phyloP scores from a whole-genome alignment of 2,797 vertebrate species.

The Meriones psammophilus region DNA sequence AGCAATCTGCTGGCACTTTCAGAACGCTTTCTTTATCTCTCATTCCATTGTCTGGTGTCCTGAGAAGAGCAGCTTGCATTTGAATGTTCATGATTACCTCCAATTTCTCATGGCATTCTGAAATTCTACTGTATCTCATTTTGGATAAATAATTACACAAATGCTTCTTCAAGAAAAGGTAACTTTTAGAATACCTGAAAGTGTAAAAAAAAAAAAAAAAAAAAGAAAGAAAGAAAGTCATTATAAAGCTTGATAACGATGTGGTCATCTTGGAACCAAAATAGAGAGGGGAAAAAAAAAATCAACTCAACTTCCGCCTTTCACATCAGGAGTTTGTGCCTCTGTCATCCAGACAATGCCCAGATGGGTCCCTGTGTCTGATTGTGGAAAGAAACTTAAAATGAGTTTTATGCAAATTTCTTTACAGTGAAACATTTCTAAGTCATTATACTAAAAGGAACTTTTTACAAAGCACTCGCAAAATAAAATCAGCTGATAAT shows the following conservation, averaged over 20 bases:
- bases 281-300: conserved; percentile 48
- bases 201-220: not conserved
- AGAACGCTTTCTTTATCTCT: conserved; percentile 66
- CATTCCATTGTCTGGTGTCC: conserved; percentile 68
- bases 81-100: conserved; percentile 74
- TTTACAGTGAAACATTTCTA: conserved; percentile 76
- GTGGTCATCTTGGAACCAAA: conserved; percentile 75
- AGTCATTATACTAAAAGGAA: conserved; percentile 78
- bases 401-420: conserved; percentile 83
- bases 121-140: conserved; percentile 73
- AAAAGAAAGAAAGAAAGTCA: not conserved
- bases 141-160: conserved; percentile 83
- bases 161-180: conserved; percentile 55
- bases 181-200: conserved; percentile 66
- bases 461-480: conserved; percentile 78
- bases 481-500: conserved; percentile 78
- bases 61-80: conserved; percentile 46
- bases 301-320: conserved; percentile 57
- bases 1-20: conserved; percentile 9
- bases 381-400: conserved; percentile 79
- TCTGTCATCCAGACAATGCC: conserved; percentile 74
- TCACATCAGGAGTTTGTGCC: conserved; percentile 70
- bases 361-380: conserved; percentile 73
- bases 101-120: conserved; percentile 72
- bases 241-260: conserved; percentile 72